Percentiles rank a stretch among this genome's conserved stretches.
These are phyloP conservation scores for Rhinolophus ferrumequinum DNA, from an alignment of 2,113 vertebrate genomes.

Conservation along the genomic window DNA sequence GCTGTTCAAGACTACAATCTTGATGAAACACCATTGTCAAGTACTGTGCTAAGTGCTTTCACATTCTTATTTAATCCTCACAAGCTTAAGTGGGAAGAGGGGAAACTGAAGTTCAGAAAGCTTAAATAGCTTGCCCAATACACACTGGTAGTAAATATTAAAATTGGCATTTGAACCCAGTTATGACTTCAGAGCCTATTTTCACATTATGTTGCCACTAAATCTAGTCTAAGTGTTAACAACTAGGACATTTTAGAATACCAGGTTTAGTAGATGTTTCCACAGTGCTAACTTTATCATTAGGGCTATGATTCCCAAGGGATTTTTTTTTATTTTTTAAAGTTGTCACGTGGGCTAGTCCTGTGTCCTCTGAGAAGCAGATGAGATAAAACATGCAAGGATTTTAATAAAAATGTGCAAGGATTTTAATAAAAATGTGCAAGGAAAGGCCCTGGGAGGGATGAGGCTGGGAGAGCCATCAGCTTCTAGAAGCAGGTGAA, in stretches of 20 bases:
- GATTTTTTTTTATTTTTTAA: neutral
- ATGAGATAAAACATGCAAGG: neutral
- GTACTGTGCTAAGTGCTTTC: neutral
- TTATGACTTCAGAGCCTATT: neutral
- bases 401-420: neutral
- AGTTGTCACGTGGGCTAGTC: neutral
- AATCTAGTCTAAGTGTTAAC: neutral
- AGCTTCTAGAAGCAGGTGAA: neutral
- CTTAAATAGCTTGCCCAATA: neutral
- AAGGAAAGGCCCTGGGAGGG: neutral
- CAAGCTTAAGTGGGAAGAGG: neutral
- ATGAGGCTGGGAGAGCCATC: neutral
- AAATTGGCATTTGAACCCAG: neutral
- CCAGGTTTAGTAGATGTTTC: neutral
- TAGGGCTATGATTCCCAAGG: neutral
- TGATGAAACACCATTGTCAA: neutral
- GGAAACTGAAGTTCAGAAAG: neutral
- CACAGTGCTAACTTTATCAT: neutral
- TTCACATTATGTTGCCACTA: neutral
- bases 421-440: neutral
- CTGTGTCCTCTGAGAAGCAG: neutral
- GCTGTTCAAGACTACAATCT: neutral
- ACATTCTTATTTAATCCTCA: neutral
- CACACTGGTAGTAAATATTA: neutral
- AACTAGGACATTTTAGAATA: constrained; percentile 13